phyloP scores from a whole-genome alignment of 2,113 vertebrate genomes.

The Calidris pygmaea region DNA sequence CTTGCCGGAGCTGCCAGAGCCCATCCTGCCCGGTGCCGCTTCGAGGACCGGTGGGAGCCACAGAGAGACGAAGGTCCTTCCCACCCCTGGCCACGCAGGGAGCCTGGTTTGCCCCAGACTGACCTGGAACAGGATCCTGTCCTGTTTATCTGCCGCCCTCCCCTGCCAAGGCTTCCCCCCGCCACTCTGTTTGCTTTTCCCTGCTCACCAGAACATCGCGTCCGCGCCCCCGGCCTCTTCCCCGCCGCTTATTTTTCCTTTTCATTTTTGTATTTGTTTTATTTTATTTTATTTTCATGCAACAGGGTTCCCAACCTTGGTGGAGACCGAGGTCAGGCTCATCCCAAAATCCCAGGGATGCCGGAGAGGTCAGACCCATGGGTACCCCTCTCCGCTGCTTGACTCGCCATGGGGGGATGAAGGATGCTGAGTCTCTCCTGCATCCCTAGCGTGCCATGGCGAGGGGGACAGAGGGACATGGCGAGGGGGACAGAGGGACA shows the following conservation, averaged over 20 bases:
- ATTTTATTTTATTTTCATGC: not conserved
- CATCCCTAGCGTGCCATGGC: not conserved
- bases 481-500: not conserved
- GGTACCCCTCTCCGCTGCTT: not conserved
- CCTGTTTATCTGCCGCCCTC: not conserved
- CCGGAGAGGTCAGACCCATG: fast-evolving
- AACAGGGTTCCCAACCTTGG: fast-evolving
- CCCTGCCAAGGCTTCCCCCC: slow-evolving; percentile 23
- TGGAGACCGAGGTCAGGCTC: not conserved
- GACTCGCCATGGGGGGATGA: fast-evolving
- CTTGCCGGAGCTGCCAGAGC: fast-evolving
- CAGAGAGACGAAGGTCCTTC: not conserved
- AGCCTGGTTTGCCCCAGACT: not conserved
- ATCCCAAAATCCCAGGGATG: not conserved
- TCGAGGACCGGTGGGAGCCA: fast-evolving
- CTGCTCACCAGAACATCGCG: not conserved
- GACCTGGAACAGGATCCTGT: not conserved
- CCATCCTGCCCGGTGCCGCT: fast-evolving
- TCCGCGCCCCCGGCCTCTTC: not conserved
- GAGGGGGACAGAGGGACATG: not conserved
- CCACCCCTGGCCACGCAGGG: fast-evolving
- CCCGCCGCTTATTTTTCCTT: fast-evolving
- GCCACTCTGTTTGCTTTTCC: slow-evolving; percentile 24
- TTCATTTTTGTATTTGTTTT: not conserved
- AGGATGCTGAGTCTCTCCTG: slow-evolving; percentile 37